Conservation (phyloP, 2,113 vertebrate species). For the Otocyon megalotis region DNA sequence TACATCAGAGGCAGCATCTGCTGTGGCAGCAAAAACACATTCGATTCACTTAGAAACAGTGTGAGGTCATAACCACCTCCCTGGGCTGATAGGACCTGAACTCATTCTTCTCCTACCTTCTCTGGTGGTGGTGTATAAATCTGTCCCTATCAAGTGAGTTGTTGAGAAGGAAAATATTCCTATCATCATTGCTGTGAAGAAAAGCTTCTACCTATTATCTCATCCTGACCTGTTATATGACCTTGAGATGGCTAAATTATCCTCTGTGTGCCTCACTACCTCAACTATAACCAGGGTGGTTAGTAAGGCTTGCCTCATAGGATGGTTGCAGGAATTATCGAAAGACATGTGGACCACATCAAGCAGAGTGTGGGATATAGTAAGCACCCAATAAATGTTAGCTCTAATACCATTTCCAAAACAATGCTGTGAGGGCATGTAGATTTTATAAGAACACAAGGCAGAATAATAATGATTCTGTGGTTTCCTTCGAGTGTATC, state of each 20-base stretch:
- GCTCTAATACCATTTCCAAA: neutral
- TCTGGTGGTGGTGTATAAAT: neutral
- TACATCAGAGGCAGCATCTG: constrained; percentile 61
- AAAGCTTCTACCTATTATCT: neutral
- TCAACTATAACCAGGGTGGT: neutral
- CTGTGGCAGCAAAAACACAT: neutral
- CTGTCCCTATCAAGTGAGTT: neutral
- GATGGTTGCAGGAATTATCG: neutral
- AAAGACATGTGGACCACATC: neutral
- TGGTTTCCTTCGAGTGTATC: neutral
- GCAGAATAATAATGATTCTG: neutral
- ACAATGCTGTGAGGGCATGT: neutral
- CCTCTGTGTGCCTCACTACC: neutral
- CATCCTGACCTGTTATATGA: neutral
- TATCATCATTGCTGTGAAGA: neutral
- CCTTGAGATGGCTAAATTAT: neutral
- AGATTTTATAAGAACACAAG: neutral
- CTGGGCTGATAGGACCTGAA: neutral
- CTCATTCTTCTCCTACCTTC: neutral
- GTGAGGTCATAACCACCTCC: neutral
- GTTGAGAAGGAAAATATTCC: neutral
- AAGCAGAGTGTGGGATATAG: neutral
- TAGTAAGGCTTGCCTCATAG: neutral
- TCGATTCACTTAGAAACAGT: neutral
- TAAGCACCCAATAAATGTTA: neutral